Evolutionary conservation across 2,888 invertebrate genomes (phyloP).

Genomic region (Tromatobia lineatoria): DNA sequence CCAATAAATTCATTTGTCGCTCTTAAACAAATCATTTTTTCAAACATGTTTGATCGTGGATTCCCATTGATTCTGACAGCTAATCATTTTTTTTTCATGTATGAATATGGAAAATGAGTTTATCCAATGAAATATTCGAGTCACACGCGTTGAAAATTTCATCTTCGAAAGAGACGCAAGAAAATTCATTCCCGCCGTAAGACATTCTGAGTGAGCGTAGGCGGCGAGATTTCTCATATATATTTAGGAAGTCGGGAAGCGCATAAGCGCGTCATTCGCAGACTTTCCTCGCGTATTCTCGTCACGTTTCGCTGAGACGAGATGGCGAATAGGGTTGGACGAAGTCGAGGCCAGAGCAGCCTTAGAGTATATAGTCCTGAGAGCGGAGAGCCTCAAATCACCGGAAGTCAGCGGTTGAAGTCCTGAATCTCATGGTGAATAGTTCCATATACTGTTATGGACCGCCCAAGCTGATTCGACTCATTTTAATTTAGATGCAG

Average conservation of each 20-base stretch:
- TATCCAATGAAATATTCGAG: background rate
- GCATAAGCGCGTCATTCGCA: constrained; percentile 61
- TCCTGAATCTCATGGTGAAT: constrained; percentile 3
- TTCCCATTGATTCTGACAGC: too few species aligned
- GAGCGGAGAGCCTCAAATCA: constrained; percentile 38
- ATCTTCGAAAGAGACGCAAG: background rate
- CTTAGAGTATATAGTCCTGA: constrained; percentile 9
- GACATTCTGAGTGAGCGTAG: constrained; percentile 19
- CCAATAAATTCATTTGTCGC: too few species aligned
- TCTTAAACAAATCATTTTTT: too few species aligned
- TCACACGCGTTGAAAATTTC: constrained; percentile 8
- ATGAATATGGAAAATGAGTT: background rate
- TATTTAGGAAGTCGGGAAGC: constrained; percentile 45
- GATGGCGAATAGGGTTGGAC: constrained; percentile 16
- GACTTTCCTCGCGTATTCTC: constrained; percentile 50
- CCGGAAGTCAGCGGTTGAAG: constrained; percentile 44
- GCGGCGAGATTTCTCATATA: constrained; percentile 28
- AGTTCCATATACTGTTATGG: background rate
- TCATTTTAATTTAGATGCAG: too few species aligned
- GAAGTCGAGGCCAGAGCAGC: constrained; percentile 30
- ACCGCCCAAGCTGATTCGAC: background rate
- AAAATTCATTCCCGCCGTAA: constrained; percentile 22
- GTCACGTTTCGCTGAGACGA: constrained; percentile 58
- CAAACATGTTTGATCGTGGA: too few species aligned
- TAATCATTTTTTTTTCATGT: background rate